Base-by-base conservation (phyloP, 2,113 vertebrate species). In the Pipra filicauda region DNA sequence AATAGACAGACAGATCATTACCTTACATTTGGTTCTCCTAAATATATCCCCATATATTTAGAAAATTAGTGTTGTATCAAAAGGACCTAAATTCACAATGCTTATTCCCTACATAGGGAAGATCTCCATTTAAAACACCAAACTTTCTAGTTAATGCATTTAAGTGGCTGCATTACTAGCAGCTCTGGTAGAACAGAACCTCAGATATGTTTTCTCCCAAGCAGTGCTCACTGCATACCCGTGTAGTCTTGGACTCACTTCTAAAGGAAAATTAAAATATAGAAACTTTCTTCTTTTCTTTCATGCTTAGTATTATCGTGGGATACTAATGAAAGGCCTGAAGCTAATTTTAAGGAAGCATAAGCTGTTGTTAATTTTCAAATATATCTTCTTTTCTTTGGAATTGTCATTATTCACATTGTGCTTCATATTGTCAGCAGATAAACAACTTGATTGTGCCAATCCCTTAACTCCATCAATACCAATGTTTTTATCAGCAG, bases 291-390 rank as follows among this genome's bases (percentile, higher is more conserved):
- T 43, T 70, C 48, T 61, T 85, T 70, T 88, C 24, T 82, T 96
- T 85, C 59, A 65, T 82, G 41, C 35, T 74, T 66, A 20, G 19
- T 91, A 67, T 91, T 79, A 43, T 78, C 51, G 37, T 84, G 73
- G 70, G 75, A 95, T 74, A 92, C 39, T 88, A 72, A 75, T 51
- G 82, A 88, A 39, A 51, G 31, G 57, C 88, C 79, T 80, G 61
- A 69, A 87, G 78, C 80, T 96, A 86, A 83, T 96, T 97, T 94
- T 88, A 92, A 96, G 94, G 89, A 95, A 91, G 17, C 49, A 74
- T 17, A 93, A 92, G 71, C 75, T 94, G 52, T 62, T 43, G 28
- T 73, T 52, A 11, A 72, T 74, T 96, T 97, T 95, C 84, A 91
- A 93, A 71, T 89, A 70, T 28, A 37, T 86, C 81, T 85, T 81